Evolutionary conservation across 2,888 invertebrate genomes (phyloP), one percentile per base, ranked within the genome.

Genomic region (Stegophylla sp.): DNA sequence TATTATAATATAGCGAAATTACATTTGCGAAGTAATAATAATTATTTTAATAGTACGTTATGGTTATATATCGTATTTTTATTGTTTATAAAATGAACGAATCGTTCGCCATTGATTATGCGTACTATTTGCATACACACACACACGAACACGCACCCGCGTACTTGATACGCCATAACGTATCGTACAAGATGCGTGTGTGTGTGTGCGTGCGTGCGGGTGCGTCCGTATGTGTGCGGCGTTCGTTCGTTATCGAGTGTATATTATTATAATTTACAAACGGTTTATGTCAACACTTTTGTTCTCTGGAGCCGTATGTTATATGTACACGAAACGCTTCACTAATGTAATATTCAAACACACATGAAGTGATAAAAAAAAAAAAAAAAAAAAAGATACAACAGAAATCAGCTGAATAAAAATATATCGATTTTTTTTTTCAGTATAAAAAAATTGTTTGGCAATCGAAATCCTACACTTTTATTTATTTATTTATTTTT

Each of bases 381-480:
- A n/a, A 56, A 20, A 20, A 43, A 48, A 63, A 45, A 20, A 59
- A 28, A 73, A 59, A n/a, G n/a, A n/a, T n/a, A 61, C 26, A 28
- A 53, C 63, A 41, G 48, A 64, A 63, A 51, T 69, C 13, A 5
- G 48, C 51, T 13, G 67, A 71, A 79, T 34, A 69, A 79, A 69
- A 79, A 79, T 63, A 71, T 71, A 71, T 69, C 59, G 9, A 43
- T 66, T n/a, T 41, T 69, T 34, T 45, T 64, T 56, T 41, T 73
- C 41, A 1, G 17, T 73, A 61, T 73, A 43, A 77, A 76, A 66
- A 76, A 77, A 69, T 48, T 15, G 69, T 77, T 77, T 79, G 79
- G 79, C 79, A 61, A 71, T 79, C 69, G 71, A 79, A 61, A 63
- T 45, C 61, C 71, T 71, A 79, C 71, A 41, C 48, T 69, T 48